Evolutionary conservation across 2,797 vertebrate species (phyloP).

Genomic region (Sphenopsis melanotis): DNA sequence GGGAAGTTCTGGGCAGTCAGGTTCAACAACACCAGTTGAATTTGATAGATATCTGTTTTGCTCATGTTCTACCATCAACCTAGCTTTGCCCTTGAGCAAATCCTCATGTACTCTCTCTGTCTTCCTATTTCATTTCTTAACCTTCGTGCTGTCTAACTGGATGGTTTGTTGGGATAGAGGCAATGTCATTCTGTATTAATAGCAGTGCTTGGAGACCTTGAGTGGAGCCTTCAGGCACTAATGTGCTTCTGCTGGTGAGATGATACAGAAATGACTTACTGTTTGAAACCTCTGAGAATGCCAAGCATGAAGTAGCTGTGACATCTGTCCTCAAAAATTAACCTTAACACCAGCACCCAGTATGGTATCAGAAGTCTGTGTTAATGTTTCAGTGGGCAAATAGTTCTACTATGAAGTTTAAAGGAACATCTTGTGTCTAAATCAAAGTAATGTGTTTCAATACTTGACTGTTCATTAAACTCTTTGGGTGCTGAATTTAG

Average conservation of each 20-base stretch:
- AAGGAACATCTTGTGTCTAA: neutral
- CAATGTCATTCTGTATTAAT: neutral
- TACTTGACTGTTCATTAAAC: neutral
- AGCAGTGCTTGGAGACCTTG: neutral
- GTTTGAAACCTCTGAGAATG: neutral
- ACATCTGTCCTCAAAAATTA: constrained; percentile 16
- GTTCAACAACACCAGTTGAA: neutral
- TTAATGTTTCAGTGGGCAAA: neutral
- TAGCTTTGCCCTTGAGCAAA: neutral
- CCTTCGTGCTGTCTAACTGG: neutral
- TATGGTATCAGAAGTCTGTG: neutral
- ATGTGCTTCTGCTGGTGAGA: neutral
- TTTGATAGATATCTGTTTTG: neutral
- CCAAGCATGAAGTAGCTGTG: neutral
- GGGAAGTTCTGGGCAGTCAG: neutral
- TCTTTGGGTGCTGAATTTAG: neutral
- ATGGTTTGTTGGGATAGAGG: neutral
- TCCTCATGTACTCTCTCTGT: neutral
- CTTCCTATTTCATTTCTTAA: neutral
- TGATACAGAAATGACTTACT: neutral
- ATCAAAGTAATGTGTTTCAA: neutral
- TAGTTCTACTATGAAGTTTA: neutral
- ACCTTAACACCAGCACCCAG: neutral
- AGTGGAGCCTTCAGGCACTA: neutral
- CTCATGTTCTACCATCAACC: neutral